Evolutionary conservation across 2,888 invertebrate species (phyloP).

Genomic region (Anoncus sp.): DNA sequence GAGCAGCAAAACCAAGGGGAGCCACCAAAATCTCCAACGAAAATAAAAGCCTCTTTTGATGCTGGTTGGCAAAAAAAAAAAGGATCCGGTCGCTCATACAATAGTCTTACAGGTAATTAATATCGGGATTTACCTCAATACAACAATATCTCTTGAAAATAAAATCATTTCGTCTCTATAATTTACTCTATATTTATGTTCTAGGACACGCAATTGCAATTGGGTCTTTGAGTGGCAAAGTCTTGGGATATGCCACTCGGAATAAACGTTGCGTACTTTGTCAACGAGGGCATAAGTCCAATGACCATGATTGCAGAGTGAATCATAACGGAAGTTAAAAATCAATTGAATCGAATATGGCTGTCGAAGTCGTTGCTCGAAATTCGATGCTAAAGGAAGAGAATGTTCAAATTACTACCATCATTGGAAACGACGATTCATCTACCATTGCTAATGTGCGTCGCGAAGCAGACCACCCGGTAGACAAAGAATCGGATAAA

Average conservation of each 20-base stretch:
- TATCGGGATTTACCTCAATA: too few relatives aligned
- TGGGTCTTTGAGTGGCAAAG: conserved; percentile 11
- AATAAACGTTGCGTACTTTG: conserved; percentile 47
- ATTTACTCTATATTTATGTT: too few relatives aligned
- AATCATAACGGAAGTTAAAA: conserved; percentile 13
- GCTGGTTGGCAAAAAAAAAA: too few relatives aligned
- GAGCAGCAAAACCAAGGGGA: too few relatives aligned
- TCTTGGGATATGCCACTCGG: conserved; percentile 33
- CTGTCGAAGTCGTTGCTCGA: conserved; percentile 54
- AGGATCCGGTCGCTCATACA: too few relatives aligned
- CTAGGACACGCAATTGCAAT: conserved; percentile 18
- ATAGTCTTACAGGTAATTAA: too few relatives aligned
- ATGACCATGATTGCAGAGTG: not conserved
- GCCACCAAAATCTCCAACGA: too few relatives aligned
- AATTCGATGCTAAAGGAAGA: conserved; percentile 61
- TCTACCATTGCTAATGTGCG: conserved; percentile 56
- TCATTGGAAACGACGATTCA: conserved; percentile 63
- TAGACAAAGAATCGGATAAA: conserved; percentile 50
- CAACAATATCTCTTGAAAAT: too few relatives aligned
- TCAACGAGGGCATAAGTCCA: too few relatives aligned
- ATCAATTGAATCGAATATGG: conserved; percentile 57
- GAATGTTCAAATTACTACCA: conserved; percentile 48
- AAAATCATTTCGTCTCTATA: too few relatives aligned
- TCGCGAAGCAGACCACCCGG: conserved; percentile 28
- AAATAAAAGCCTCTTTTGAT: too few relatives aligned